Base-by-base conservation (phyloP, 2,113 vertebrate genomes). In the Poeciliopsis turrubarensis region DNA sequence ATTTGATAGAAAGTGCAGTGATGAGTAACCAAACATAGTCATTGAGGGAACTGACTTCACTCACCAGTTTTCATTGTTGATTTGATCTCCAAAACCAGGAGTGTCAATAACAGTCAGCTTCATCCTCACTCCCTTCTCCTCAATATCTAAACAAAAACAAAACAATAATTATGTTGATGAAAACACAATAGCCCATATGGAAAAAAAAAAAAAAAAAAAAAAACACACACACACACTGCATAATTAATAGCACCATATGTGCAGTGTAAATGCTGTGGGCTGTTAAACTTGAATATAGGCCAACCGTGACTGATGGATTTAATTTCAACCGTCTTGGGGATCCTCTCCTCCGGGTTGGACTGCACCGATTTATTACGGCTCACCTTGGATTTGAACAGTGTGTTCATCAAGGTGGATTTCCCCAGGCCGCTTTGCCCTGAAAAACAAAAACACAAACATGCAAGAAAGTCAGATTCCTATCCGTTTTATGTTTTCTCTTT, bases 21-120 rank as follows among this genome's bases (percentile, higher is more conserved):
- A 30, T 17, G 11, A 64, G n/a, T 11, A 39, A 17, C 1, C 10
- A 32, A 15, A 26, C 39, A 25, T 9, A 9, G 19, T 27, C 7
- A 71, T 3, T 17, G 9, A 27, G 17, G 26, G 31, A 63, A 68
- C 54, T 0, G 12, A 44, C 26, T 30, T 34, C 25, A 60, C 94
- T 96, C 84, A 99, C 98, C 98, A 99, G 92, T 99, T 97, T 93
- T 99, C 97, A 0, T 99, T 99, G 94, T 98, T 99, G 94, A 99
- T 99, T 89, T 99, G 98, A 92, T 99, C 98, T 79, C 98, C 98
- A 57, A 99, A 99, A 34, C 98, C 98, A 0, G 98, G 98, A 1
- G 98, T 99, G 91, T 99, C 98, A 0, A 99, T 98, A 65, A 99
- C 97, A 0, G 97, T 98, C 85, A 99, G 94, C 89, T 99, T 99